phyloP scores from a whole-genome alignment of 2,888 invertebrate genomes.

The Itoplectis maculator region DNA sequence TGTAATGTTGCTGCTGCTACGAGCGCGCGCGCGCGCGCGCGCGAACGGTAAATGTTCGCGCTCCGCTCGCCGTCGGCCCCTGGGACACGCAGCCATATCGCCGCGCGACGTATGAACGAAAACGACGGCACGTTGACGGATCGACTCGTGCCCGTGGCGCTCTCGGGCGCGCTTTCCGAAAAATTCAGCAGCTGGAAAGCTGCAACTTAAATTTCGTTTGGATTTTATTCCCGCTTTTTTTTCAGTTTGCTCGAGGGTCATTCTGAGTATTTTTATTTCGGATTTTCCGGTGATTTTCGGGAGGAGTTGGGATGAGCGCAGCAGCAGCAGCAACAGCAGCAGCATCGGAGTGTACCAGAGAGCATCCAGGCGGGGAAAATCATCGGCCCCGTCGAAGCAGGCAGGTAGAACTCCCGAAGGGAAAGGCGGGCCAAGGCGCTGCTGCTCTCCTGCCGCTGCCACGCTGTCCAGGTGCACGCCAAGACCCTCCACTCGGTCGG shows the following conservation, averaged over 20 bases:
- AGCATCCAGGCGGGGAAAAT: slow-evolving; percentile 53
- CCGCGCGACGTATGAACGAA: too few species aligned
- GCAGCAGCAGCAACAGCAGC: too few species aligned
- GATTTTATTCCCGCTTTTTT: too few species aligned
- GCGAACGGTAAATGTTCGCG: slow-evolving; percentile 56
- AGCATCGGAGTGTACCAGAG: slow-evolving; percentile 55
- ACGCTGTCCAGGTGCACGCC: slow-evolving; percentile 78
- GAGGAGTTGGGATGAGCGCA: background rate
- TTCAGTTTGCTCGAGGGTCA: too few species aligned
- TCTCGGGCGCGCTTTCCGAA: too few species aligned
- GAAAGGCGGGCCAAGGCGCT: slow-evolving; percentile 79
- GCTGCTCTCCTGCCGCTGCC: slow-evolving; percentile 58
- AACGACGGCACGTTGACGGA: too few species aligned
- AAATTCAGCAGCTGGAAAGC: too few species aligned
- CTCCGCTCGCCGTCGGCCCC: too few species aligned
- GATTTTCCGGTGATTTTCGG: background rate
- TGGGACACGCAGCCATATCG: too few species aligned
- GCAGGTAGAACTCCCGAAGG: slow-evolving; percentile 76
- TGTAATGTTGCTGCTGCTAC: slow-evolving; percentile 22
- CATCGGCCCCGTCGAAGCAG: slow-evolving; percentile 42
- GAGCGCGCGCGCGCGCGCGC: slow-evolving; percentile 52
- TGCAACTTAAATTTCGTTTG: too few species aligned
- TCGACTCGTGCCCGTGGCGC: too few species aligned
- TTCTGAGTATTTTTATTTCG: background rate
- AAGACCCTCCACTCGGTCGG: slow-evolving; percentile 77